These are phyloP conservation scores for Eristalis intricaria DNA, from an alignment of 2,888 invertebrate genomes.

Conservation along the genomic window DNA sequence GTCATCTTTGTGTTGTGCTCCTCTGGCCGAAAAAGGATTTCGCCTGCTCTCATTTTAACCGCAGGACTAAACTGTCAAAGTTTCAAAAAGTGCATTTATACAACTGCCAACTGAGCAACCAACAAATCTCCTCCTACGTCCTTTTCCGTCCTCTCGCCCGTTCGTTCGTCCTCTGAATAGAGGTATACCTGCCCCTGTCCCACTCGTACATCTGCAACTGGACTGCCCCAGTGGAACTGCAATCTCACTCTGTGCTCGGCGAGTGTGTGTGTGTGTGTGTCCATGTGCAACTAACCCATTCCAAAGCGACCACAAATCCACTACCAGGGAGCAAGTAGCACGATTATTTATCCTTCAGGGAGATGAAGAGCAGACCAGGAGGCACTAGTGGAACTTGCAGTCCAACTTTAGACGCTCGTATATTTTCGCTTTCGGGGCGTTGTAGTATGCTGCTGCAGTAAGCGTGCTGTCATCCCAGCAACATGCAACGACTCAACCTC, in stretches of 20 bases:
- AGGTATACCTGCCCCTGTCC: not conserved
- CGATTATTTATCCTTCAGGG: conserved; percentile 66
- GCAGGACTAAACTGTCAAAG: conserved; percentile 72
- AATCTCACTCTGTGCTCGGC: conserved; percentile 39
- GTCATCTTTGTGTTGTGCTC: not conserved
- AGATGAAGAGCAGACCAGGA: conserved; percentile 23
- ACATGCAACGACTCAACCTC: conserved; percentile 44
- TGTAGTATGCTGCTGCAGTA: conserved; percentile 55
- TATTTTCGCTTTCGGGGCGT: conserved; percentile 62
- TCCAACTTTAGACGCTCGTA: conserved; percentile 60
- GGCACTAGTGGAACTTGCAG: conserved; percentile 25
- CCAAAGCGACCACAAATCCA: conserved; percentile 71
- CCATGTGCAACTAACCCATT: conserved; percentile 17
- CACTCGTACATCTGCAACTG: not conserved
- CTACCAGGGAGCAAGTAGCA: conserved; percentile 64
- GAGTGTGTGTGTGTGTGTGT: not conserved
- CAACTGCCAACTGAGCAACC: conserved; percentile 70
- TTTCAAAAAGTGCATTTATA: conserved; percentile 72
- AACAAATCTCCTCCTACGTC: conserved; percentile 50
- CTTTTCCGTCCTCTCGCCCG: not conserved
- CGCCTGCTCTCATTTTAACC: conserved; percentile 67
- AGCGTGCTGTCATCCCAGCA: conserved; percentile 65
- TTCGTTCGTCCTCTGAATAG: not conserved
- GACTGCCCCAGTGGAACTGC: conserved; percentile 36
- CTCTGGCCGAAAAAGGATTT: conserved; percentile 51